phyloP scores from a whole-genome alignment of 2,888 invertebrate species.

The Deilephila porcellus region DNA sequence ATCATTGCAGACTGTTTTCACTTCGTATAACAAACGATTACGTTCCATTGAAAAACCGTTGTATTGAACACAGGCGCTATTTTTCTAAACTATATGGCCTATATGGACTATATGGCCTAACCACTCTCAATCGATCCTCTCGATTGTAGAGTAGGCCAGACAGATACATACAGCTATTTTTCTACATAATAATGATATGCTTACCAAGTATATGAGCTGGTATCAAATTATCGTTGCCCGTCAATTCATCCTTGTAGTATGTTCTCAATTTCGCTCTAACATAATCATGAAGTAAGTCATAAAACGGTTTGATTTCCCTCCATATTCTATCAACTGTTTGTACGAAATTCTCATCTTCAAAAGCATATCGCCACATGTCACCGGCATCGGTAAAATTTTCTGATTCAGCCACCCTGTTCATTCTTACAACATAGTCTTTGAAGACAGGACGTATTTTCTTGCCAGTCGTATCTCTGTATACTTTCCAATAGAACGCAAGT shows the following conservation, averaged over 20 bases:
- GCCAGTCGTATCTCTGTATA: constrained; percentile 87
- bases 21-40: too few relatives aligned
- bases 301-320: constrained; percentile 87
- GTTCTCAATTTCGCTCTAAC: constrained; percentile 83
- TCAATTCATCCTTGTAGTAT: constrained; percentile 76
- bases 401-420: constrained; percentile 85
- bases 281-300: constrained; percentile 86
- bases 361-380: constrained; percentile 77
- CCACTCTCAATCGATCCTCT: too few relatives aligned
- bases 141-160: too few relatives aligned
- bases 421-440: constrained; percentile 85
- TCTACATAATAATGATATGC: constrained; percentile 29
- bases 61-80: too few relatives aligned
- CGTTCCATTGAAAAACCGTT: too few relatives aligned
- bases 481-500: constrained; percentile 86
- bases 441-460: constrained; percentile 85
- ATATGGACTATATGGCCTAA: too few relatives aligned
- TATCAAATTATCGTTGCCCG: constrained; percentile 79
- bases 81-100: too few relatives aligned
- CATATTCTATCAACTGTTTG: constrained; percentile 79
- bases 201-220: constrained; percentile 89
- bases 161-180: too few relatives aligned
- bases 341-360: constrained; percentile 72
- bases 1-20: too few relatives aligned
- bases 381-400: constrained; percentile 82